Conservation (phyloP, 2,888 invertebrate species). For the Chironomus riparius region DNA sequence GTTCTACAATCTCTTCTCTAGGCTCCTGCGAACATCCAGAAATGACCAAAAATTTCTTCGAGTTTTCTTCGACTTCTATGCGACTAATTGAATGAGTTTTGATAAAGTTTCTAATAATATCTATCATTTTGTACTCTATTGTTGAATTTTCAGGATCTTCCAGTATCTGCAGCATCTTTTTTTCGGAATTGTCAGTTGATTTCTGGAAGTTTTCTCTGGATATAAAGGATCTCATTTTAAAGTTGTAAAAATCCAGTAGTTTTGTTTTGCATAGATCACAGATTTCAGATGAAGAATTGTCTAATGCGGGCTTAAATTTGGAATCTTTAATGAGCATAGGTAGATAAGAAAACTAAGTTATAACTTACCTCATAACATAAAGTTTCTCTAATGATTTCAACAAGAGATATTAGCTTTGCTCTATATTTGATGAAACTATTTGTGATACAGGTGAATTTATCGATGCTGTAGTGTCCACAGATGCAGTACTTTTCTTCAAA, state of each 20-base stretch:
- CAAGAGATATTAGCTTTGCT: background rate
- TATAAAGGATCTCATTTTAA: background rate
- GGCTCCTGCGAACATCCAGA: background rate
- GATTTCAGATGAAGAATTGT: background rate
- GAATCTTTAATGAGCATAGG: background rate
- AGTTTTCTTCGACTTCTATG: background rate
- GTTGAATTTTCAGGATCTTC: background rate
- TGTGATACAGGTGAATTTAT: background rate
- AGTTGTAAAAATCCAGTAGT: slow-evolving; percentile 5
- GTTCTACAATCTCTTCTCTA: background rate
- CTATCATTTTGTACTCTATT: background rate
- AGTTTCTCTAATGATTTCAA: background rate
- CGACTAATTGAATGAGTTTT: background rate
- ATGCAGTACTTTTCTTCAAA: too few species aligned
- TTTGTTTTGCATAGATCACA: background rate
- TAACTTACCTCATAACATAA: background rate
- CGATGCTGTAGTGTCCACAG: slow-evolving; percentile 3
- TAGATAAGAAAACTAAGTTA: background rate
- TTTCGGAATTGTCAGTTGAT: background rate
- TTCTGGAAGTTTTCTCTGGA: background rate
- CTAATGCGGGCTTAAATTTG: background rate
- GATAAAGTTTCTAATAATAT: background rate
- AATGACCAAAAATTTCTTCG: background rate
- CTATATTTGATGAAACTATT: slow-evolving; percentile 16
- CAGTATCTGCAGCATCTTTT: background rate